Base-by-base conservation (phyloP, 2,797 vertebrate species). In the Scomberomorus guttatus region DNA sequence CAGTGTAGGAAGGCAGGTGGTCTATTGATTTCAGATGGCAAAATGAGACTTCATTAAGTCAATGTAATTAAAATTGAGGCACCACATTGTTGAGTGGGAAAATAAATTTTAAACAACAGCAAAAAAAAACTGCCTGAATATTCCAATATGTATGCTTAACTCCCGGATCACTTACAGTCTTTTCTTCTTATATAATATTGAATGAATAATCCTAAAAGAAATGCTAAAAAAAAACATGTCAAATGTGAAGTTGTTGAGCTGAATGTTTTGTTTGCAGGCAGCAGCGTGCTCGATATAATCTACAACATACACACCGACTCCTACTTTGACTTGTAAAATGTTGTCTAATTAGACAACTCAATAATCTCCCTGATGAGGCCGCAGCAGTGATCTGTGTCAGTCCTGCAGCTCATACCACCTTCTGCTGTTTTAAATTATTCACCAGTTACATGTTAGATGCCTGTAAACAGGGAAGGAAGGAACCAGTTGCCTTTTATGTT, bases 1-100 rank as follows among this genome's bases (percentile, higher is more conserved):
- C 56, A 58, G 32, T 15, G n/a, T n/a, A 13, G 20, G 48, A 56
- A 59, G 18, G 67, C 22, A 20, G 39, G 15, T 68, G 14, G n/a
- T 63, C 4, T 72, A 87, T 93, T 90, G 91, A 93, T 94, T 91
- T 82, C 74, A 87, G 82, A 87, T 80, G 74, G 62, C 73, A 24
- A 54, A 67, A 80, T 57, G 62, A 79, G 76, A 82, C 79, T 80
- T 83, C 62, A 85, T 91, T 79, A 67, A 81, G 74, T 78, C 76
- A 0, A 73, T 89, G 90, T 83, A 76, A 91, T 93, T 91, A 69
- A 83, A 84, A 81, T 1, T 51, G 60, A 82, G 52, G 56, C 52
- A 69, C 50, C 27, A 22, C 57, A 82, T 34, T 34, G 20, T 55
- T 15, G 15, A 44, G 48, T 10, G 20, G 11, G 44, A 42, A 27